Evolutionary conservation across 2,888 invertebrate species (phyloP).

Genomic region (Agrenia bidenticulata): DNA sequence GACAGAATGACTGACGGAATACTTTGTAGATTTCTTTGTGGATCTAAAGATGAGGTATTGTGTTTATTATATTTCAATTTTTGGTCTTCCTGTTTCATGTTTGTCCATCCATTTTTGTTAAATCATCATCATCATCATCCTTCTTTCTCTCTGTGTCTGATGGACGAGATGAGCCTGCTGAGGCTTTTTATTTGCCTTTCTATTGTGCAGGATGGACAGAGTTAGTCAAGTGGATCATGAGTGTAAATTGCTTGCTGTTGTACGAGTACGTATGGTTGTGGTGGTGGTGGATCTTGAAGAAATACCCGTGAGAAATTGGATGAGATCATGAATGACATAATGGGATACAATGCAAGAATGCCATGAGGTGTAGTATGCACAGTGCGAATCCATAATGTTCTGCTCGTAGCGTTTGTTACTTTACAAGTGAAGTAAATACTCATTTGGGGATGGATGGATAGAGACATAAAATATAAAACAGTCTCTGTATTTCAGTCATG

Average conservation of each 20-base stretch:
- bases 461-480: constrained; percentile 1
- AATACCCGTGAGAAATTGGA: constrained; percentile 6
- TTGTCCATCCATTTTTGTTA: constrained; percentile 17
- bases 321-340: background rate
- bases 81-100: constrained; percentile 17
- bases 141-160: too few relatives aligned
- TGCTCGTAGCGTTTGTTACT: background rate
- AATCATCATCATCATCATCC: constrained; percentile 10
- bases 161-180: background rate
- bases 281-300: too few relatives aligned
- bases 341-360: too few relatives aligned
- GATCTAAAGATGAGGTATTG: too few relatives aligned
- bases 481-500: constrained; percentile 5
- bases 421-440: background rate
- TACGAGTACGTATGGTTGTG: too few relatives aligned
- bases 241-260: background rate
- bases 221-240: constrained; percentile 17
- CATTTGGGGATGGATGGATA: background rate
- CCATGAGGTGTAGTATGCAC: background rate
- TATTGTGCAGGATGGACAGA: background rate
- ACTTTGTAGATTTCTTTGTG: too few relatives aligned
- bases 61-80: background rate
- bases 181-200: constrained; percentile 4
- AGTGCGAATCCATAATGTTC: constrained; percentile 3
- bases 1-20: too few relatives aligned